These are phyloP conservation scores for Cyclura pinguis DNA, from an alignment of 2,797 vertebrate species.

Conservation along the genomic window DNA sequence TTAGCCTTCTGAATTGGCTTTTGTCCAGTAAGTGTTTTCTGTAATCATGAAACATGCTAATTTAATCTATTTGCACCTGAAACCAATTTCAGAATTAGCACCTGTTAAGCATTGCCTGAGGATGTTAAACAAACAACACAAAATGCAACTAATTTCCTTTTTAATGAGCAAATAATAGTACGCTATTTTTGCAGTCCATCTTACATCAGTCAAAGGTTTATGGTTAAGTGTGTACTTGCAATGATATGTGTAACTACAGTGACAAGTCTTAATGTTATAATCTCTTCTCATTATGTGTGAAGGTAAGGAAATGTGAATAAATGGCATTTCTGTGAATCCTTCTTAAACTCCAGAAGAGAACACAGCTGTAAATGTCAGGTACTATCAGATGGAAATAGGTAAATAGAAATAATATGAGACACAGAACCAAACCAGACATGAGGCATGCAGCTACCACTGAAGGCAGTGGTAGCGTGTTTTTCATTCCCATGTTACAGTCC, in stretches of 20 bases:
- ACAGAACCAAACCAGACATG: neutral
- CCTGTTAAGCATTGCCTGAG: slow-evolving; percentile 68
- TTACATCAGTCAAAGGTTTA: slow-evolving; percentile 52
- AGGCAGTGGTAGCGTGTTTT: neutral
- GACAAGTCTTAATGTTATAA: slow-evolving; percentile 22
- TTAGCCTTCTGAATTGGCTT: slow-evolving; percentile 55
- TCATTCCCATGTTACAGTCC: neutral
- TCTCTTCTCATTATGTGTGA: neutral
- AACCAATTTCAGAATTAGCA: slow-evolving; percentile 63
- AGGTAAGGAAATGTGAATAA: slow-evolving; percentile 9
- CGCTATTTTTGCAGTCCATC: slow-evolving; percentile 55
- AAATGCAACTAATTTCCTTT: slow-evolving; percentile 73
- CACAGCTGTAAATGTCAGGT: neutral
- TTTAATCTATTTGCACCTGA: slow-evolving; percentile 71
- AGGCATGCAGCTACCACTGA: neutral
- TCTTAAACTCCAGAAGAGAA: neutral
- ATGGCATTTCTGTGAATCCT: slow-evolving; percentile 12
- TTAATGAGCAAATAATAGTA: slow-evolving; percentile 69
- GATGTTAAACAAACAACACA: slow-evolving; percentile 63
- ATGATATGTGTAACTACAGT: slow-evolving; percentile 21
- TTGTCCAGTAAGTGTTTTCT: slow-evolving; percentile 58
- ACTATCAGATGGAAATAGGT: neutral
- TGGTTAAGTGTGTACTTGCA: slow-evolving; percentile 38
- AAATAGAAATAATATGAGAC: neutral
- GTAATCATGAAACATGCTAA: slow-evolving; percentile 59